These are phyloP conservation scores for Drosophila orena DNA, from an alignment of 1,140 invertebrate genomes.

Conservation along the genomic window DNA sequence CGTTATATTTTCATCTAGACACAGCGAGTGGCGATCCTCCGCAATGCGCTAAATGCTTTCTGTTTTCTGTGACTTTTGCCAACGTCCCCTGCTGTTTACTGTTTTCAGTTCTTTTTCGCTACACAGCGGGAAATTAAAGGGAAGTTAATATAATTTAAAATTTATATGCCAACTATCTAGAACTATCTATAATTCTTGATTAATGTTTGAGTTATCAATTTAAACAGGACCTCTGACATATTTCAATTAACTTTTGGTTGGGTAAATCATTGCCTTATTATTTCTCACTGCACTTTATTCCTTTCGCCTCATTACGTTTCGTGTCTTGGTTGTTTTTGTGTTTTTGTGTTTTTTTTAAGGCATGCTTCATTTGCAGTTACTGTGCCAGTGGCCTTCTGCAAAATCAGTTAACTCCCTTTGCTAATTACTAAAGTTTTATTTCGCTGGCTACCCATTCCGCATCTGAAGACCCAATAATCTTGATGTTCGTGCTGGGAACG, in stretches of 20 bases:
- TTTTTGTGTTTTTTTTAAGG: conserved; percentile 3
- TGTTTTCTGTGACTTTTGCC: conserved; percentile 53
- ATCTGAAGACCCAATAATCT: conserved; percentile 44
- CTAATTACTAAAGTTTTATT: conserved; percentile 84
- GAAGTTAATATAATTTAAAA: background rate
- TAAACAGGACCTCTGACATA: too few relatives aligned
- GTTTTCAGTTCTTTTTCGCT: background rate
- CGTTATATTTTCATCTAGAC: conserved; percentile 84
- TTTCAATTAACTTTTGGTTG: too few relatives aligned
- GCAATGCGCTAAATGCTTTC: conserved; percentile 79
- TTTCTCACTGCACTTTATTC: conserved; percentile 8
- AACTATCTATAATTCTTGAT: too few relatives aligned
- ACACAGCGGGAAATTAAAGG: background rate
- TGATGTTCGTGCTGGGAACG: conserved; percentile 70
- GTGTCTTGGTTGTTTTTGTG: conserved; percentile 38
- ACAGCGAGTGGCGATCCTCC: conserved; percentile 44
- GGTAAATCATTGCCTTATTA: background rate
- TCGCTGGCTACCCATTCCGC: conserved; percentile 18
- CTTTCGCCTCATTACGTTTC: conserved; percentile 61
- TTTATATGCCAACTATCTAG: too few relatives aligned
- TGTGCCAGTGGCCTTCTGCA: conserved; percentile 43
- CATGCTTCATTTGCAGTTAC: conserved; percentile 66
- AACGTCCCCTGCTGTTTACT: background rate
- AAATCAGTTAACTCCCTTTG: conserved; percentile 82
- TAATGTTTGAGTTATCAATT: too few relatives aligned